A percentile compares a stretch with the other conserved stretches of the same genome.
These are phyloP conservation scores for Margaritifera margaritifera DNA, from an alignment of 2,888 invertebrate genomes.

Conservation along the genomic window DNA sequence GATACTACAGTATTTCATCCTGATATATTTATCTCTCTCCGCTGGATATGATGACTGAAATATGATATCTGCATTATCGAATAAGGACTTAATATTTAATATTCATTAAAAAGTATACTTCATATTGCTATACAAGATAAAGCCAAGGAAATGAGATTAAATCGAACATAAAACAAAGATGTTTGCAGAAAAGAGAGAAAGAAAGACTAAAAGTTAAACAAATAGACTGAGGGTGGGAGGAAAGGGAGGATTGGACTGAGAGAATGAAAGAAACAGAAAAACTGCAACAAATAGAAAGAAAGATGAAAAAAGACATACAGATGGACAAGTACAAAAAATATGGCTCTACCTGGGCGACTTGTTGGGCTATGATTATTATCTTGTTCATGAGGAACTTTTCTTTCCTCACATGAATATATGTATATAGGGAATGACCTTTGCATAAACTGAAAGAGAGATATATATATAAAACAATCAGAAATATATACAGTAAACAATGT, in stretches of 20 bases:
- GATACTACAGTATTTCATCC: too few relatives aligned
- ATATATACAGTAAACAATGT: background rate
- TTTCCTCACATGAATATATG: slow-evolving; percentile 91
- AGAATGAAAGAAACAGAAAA: too few relatives aligned
- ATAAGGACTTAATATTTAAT: background rate
- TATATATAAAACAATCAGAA: background rate
- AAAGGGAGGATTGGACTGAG: too few relatives aligned
- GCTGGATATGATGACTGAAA: too few relatives aligned
- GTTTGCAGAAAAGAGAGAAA: too few relatives aligned
- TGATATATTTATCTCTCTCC: too few relatives aligned
- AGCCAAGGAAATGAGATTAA: background rate
- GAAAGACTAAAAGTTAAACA: too few relatives aligned
- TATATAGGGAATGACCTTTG: slow-evolving; percentile 95
- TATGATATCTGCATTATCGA: too few relatives aligned
- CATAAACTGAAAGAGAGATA: slow-evolving; percentile 81
- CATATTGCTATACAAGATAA: slow-evolving; percentile 8
- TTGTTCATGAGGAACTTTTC: slow-evolving; percentile 94
- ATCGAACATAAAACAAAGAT: background rate
- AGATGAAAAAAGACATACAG: too few relatives aligned
- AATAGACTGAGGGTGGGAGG: too few relatives aligned
- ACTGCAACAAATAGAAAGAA: too few relatives aligned
- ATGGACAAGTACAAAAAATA: too few relatives aligned
- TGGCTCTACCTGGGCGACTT: slow-evolving; percentile 88
- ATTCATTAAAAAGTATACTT: background rate
- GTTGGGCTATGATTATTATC: slow-evolving; percentile 93